Conservation (phyloP, 2,113 vertebrate species). For the Ctenomys sociabilis region DNA sequence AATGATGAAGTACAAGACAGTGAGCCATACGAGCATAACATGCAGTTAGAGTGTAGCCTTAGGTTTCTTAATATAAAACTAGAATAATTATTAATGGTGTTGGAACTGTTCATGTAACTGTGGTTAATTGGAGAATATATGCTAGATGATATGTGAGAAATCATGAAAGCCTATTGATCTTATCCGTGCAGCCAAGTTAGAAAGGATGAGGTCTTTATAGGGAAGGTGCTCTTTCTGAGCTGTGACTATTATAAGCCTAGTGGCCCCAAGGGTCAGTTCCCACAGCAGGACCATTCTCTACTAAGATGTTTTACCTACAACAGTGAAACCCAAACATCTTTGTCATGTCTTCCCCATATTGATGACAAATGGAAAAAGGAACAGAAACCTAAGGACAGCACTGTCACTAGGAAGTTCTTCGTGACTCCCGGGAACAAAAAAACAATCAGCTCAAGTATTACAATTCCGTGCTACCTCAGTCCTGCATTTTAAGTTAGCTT, state of each 20-base stretch:
- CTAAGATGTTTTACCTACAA: neutral
- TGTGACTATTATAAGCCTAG: neutral
- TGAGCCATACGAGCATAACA: neutral
- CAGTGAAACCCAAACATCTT: neutral
- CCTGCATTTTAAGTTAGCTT: conserved; percentile 30
- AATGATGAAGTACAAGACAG: neutral
- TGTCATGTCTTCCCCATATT: neutral
- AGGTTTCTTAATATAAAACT: neutral
- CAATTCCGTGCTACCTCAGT: neutral
- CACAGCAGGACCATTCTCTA: accelerated
- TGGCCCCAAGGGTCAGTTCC: neutral
- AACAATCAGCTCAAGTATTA: neutral
- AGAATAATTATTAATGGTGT: neutral
- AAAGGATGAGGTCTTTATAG: neutral
- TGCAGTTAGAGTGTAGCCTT: neutral
- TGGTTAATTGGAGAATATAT: neutral
- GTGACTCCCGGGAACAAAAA: conserved; percentile 27
- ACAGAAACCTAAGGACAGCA: neutral
- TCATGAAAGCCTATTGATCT: neutral
- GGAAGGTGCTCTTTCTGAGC: neutral
- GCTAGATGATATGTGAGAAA: neutral
- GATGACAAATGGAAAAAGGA: neutral
- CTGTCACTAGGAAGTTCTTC: neutral
- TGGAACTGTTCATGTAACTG: neutral
- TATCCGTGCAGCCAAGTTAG: neutral